Base-by-base conservation (phyloP, 2,797 vertebrate genomes). In the Vireo griseus region DNA sequence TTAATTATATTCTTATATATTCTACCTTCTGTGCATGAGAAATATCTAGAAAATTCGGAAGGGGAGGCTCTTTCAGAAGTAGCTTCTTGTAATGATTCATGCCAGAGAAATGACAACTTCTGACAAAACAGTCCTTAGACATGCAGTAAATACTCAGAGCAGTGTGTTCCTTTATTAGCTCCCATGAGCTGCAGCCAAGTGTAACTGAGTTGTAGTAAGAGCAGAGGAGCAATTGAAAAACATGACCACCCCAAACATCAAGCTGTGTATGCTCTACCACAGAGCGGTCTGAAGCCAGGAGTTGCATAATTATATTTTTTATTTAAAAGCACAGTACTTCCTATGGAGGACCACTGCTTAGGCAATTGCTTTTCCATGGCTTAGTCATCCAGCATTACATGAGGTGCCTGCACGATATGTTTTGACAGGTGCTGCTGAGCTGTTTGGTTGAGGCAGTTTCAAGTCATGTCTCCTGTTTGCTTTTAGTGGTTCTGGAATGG, bases 401-500 rank as follows among this genome's bases (percentile, higher is more conserved):
- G 79, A 90, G 69, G 84, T 86, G 90, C 88, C 74, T 84, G 76
- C 74, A 86, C 29, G 48, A 65, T 68, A 25, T 86, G 84, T 95
- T 96, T 95, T 95, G 93, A 96, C 94, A 96, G 84, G 65, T 91
- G 92, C 78, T 88, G 75, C 92, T 89, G 78, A 87, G 86, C 90
- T 94, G 79, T 88, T 91, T 52, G 69, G 91, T 75, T 92, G 72
- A 95, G 69, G 86, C 76, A 88, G 69, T 89, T 96, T 92, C 86
- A 94, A 95, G 84, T 82, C 69, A n/a, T 73, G 68, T 69, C 85
- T 94, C 51, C 66, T 51, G 63, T 95, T 95, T 95, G 90, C 86
- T 92, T 86, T 91, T 62, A 80, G 51, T 57, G 19, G 54, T 73
- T 87, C 77, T 90, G 68, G 69, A 95, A 94, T 65, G 59, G 93